Percentiles rank a stretch among this genome's conserved stretches.
Evolutionary conservation across 2,888 invertebrate species (phyloP).

Genomic region (Tetrapedia diversipes): DNA sequence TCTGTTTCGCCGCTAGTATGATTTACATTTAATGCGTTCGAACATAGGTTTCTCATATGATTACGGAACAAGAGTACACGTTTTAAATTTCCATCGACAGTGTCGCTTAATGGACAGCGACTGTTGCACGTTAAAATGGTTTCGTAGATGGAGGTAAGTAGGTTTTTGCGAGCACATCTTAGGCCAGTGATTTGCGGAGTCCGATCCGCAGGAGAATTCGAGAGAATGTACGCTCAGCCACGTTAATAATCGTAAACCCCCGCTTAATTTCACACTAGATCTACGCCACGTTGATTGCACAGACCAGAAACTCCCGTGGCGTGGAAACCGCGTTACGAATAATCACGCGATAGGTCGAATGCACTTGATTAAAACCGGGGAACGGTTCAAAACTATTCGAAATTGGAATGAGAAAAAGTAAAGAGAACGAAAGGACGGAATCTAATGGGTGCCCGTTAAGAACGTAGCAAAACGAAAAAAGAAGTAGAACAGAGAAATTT

Average conservation of each 20-base stretch:
- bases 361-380: constrained; percentile 43
- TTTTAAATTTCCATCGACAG: too few species aligned
- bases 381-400: not conserved
- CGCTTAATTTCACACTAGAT: constrained; percentile 40
- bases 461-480: too few species aligned
- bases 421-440: not conserved
- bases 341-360: constrained; percentile 33
- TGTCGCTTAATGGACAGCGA: too few species aligned
- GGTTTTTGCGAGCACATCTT: not conserved
- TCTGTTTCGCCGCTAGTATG: too few species aligned
- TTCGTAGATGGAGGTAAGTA: not conserved
- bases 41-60: too few species aligned
- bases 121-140: too few species aligned
- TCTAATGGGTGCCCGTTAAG: too few species aligned
- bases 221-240: constrained; percentile 6
- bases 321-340: constrained; percentile 32
- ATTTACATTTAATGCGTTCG: too few species aligned
- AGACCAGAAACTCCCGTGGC: constrained; percentile 10
- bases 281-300: constrained; percentile 42
- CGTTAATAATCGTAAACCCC: constrained; percentile 43
- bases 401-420: not conserved
- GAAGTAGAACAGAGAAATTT: too few species aligned
- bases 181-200: constrained; percentile 13
- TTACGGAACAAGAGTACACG: too few species aligned
- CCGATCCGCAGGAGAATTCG: not conserved